Evolutionary conservation across 2,113 vertebrate species (phyloP).

Genomic region (Pluvialis apricaria): DNA sequence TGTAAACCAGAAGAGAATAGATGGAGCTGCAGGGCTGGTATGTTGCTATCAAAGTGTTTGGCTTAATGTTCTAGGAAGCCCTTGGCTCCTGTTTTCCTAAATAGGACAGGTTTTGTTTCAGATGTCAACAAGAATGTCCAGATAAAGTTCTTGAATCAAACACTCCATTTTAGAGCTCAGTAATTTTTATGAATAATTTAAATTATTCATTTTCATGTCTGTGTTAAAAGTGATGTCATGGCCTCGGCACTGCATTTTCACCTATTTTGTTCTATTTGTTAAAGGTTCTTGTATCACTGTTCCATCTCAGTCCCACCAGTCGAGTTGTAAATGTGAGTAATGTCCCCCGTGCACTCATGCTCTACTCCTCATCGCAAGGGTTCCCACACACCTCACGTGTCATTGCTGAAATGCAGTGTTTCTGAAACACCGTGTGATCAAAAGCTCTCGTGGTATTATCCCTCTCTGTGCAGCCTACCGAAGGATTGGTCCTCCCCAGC

Average conservation of each 20-base stretch:
- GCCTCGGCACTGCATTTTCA: not conserved
- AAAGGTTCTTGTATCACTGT: too few relatives aligned
- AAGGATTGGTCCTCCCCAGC: not conserved
- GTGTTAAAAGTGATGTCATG: not conserved
- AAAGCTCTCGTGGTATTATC: too few relatives aligned
- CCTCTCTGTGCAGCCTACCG: not conserved
- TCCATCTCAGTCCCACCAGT: not conserved
- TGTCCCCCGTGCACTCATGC: not conserved
- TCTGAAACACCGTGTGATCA: too few relatives aligned
- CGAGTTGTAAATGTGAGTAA: not conserved
- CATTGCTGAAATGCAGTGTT: not conserved
- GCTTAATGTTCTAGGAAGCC: not conserved
- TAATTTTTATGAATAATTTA: not conserved
- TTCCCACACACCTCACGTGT: not conserved
- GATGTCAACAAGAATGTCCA: not conserved
- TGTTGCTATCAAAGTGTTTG: fast-evolving
- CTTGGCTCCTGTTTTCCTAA: not conserved
- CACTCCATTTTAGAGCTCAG: not conserved
- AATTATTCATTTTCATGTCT: not conserved
- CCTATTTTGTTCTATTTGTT: not conserved
- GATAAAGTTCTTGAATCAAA: not conserved
- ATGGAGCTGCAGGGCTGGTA: not conserved
- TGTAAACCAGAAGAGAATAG: not conserved
- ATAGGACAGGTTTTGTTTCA: not conserved
- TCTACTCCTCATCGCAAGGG: not conserved